Conservation (phyloP, 2,113 vertebrate species). For the Phyllopteryx taeniolatus region DNA sequence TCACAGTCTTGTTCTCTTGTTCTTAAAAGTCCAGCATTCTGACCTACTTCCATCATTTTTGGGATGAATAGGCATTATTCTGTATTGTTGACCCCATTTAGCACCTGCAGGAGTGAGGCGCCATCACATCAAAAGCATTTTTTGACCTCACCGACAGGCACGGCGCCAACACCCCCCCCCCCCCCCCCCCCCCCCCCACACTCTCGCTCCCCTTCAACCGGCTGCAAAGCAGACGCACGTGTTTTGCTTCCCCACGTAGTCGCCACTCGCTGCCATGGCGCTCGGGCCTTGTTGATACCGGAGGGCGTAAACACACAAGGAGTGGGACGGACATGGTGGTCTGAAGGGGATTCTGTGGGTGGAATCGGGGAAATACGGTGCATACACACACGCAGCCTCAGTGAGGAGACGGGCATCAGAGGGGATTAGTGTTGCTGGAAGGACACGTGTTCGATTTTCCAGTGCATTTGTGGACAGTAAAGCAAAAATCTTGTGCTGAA, state of each 20-base stretch:
- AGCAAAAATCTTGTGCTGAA: not conserved
- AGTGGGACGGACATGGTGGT: conserved; percentile 33
- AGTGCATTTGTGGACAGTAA: not conserved
- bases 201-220: conserved; percentile 17
- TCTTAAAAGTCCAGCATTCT: not conserved
- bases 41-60: conserved; percentile 26
- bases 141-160: conserved; percentile 43
- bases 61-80: conserved; percentile 21
- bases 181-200: not conserved
- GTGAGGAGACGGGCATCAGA: conserved; percentile 19
- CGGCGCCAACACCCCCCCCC: conserved; percentile 40
- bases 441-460: conserved; percentile 23
- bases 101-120: conserved; percentile 51
- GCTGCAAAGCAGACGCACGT: conserved; percentile 35
- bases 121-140: conserved; percentile 53
- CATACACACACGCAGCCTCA: conserved; percentile 19
- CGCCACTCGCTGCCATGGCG: conserved; percentile 50
- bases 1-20: no score
- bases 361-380: conserved; percentile 6
- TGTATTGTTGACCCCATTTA: conserved; percentile 30
- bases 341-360: conserved; percentile 12
- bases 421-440: conserved; percentile 11
- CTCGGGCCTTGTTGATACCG: conserved; percentile 52
- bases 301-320: conserved; percentile 54
- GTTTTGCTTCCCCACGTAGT: conserved; percentile 5